Conservation (phyloP, 2,113 vertebrate genomes). For the Morphnarchus princeps region DNA sequence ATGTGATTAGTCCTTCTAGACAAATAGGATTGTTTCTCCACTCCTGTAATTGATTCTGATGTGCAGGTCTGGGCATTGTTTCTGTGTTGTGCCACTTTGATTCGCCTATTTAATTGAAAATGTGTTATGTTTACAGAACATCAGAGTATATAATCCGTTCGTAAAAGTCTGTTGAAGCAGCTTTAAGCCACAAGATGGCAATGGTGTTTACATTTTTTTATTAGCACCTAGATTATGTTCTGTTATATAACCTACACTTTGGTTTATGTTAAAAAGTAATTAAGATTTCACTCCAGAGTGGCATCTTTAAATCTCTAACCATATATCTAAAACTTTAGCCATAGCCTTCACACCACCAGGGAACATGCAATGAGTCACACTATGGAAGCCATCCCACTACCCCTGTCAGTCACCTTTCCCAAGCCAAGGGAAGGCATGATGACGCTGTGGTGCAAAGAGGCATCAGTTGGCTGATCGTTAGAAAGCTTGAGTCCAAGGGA, state of each 20-base stretch:
- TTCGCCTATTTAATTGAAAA: constrained; percentile 30
- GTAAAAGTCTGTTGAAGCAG: constrained; percentile 43
- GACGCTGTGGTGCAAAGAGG: neutral
- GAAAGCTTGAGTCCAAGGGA: neutral
- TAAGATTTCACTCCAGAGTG: neutral
- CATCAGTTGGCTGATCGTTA: neutral
- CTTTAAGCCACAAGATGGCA: constrained; percentile 77
- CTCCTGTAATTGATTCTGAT: constrained; percentile 49
- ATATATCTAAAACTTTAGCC: neutral
- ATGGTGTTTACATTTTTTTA: constrained; percentile 64
- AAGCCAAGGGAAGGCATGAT: neutral
- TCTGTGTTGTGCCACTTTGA: constrained; percentile 40
- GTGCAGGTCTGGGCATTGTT: constrained; percentile 43
- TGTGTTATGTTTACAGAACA: constrained; percentile 1
- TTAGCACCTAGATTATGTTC: neutral
- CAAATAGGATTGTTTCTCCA: constrained; percentile 46
- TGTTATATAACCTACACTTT: neutral
- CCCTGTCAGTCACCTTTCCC: neutral
- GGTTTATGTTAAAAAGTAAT: neutral
- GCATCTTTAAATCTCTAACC: neutral
- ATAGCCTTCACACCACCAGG: neutral
- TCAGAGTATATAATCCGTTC: neutral
- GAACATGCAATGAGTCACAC: neutral
- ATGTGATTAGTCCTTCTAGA: constrained; percentile 7
- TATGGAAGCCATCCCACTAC: neutral